These are phyloP conservation scores for Emys orbicularis DNA, from an alignment of 2,797 vertebrate species.

Conservation along the genomic window DNA sequence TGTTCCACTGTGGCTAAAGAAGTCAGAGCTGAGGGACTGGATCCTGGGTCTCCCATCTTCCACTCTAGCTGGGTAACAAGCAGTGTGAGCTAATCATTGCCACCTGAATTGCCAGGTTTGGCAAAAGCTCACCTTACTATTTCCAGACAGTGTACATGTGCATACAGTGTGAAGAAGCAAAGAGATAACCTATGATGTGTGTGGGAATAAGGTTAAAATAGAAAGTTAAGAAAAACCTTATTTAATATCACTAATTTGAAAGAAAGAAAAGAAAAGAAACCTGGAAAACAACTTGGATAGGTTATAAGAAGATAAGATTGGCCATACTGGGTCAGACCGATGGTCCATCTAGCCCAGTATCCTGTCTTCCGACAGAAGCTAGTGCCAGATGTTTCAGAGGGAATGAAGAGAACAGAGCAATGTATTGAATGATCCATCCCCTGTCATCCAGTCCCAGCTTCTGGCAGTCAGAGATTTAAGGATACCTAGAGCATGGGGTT, in stretches of 20 bases:
- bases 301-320: not conserved
- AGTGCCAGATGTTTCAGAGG: too few species aligned
- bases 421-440: too few species aligned
- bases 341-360: too few species aligned
- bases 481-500: not conserved
- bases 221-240: not conserved
- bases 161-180: slow-evolving; percentile 8
- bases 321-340: too few species aligned
- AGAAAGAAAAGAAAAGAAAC: not conserved
- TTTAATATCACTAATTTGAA: not conserved
- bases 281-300: not conserved
- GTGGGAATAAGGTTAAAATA: not conserved
- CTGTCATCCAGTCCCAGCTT: too few species aligned
- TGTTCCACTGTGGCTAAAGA: not conserved
- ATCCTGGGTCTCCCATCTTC: not conserved
- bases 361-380: too few species aligned
- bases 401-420: too few species aligned
- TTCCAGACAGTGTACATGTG: slow-evolving; percentile 54
- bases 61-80: not conserved
- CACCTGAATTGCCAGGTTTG: slow-evolving; percentile 77
- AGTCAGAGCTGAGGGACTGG: not conserved
- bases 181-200: not conserved
- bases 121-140: not conserved
- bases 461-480: not conserved
- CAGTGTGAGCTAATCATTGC: slow-evolving; percentile 52